Evolutionary conservation across 2,888 invertebrate species (phyloP).

Genomic region (Lochmaea capreae): DNA sequence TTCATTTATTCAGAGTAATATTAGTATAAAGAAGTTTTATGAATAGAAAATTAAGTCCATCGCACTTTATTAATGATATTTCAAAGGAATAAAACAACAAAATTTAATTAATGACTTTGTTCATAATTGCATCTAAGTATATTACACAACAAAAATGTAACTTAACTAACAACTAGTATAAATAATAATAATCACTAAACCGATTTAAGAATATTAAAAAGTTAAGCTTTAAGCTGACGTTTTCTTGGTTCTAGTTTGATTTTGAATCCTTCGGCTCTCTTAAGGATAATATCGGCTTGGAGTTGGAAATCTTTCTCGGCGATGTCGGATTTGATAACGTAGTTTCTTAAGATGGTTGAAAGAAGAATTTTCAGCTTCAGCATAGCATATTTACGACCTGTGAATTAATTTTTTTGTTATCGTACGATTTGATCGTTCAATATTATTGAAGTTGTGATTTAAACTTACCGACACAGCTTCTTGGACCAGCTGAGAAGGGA

Average conservation of each 20-base stretch:
- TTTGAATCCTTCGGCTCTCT: constrained; percentile 79
- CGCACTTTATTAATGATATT: background rate
- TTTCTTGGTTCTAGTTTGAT: constrained; percentile 78
- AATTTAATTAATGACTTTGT: constrained; percentile 33
- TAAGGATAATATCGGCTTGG: constrained; percentile 80
- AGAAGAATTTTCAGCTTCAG: constrained; percentile 80
- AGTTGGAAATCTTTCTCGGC: constrained; percentile 76
- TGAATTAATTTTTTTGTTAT: constrained; percentile 2
- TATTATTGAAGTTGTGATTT: background rate
- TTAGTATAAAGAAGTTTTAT: too few relatives aligned
- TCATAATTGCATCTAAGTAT: constrained; percentile 31
- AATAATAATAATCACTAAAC: constrained; percentile 30
- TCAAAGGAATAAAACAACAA: constrained; percentile 20
- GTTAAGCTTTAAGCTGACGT: constrained; percentile 37
- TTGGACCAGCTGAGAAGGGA: constrained; percentile 84
- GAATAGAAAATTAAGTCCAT: too few relatives aligned
- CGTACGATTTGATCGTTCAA: background rate
- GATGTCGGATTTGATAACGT: constrained; percentile 72
- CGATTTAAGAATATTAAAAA: background rate
- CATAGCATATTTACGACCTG: constrained; percentile 84
- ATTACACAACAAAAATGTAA: constrained; percentile 12
- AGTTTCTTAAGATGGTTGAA: constrained; percentile 78
- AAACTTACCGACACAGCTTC: constrained; percentile 79
- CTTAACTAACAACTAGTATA: constrained; percentile 31
- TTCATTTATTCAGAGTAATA: too few relatives aligned